phyloP scores from a whole-genome alignment of 2,888 invertebrate species.

The Melanostoma mellinum region DNA sequence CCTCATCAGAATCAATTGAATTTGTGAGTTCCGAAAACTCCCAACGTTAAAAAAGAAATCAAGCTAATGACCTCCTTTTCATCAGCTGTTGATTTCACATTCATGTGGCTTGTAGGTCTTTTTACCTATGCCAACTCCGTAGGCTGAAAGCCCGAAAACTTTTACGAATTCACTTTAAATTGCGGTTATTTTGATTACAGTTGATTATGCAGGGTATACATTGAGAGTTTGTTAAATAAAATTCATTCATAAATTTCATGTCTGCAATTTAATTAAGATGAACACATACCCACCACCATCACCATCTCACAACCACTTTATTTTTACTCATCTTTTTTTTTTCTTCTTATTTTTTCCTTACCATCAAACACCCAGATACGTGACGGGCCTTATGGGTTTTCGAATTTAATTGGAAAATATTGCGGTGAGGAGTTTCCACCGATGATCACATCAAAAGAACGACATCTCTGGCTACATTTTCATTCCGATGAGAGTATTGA shows the following conservation, averaged over 20 bases:
- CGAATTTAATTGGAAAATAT: constrained; percentile 85
- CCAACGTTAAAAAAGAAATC: neutral
- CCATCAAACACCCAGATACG: constrained; percentile 83
- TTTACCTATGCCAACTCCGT: too few relatives aligned
- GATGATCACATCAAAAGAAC: constrained; percentile 87
- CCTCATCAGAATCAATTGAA: too few relatives aligned
- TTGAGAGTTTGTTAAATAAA: constrained; percentile 26
- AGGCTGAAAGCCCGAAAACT: too few relatives aligned
- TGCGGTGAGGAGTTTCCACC: constrained; percentile 89
- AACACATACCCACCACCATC: neutral
- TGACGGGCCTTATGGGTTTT: constrained; percentile 91
- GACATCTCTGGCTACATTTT: constrained; percentile 91
- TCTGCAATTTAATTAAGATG: constrained; percentile 55
- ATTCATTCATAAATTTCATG: constrained; percentile 39
- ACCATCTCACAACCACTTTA: neutral
- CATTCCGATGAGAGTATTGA: constrained; percentile 91
- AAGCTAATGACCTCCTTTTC: constrained; percentile 26
- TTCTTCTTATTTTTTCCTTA: neutral
- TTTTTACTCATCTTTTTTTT: constrained; percentile 30
- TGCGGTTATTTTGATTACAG: constrained; percentile 13
- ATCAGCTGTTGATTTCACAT: constrained; percentile 7
- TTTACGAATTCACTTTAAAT: constrained; percentile 19
- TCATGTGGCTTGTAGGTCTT: neutral
- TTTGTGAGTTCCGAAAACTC: too few relatives aligned
- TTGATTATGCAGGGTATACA: constrained; percentile 6